Conservation (phyloP, 2,113 vertebrate genomes). For the Eublepharis macularius region DNA sequence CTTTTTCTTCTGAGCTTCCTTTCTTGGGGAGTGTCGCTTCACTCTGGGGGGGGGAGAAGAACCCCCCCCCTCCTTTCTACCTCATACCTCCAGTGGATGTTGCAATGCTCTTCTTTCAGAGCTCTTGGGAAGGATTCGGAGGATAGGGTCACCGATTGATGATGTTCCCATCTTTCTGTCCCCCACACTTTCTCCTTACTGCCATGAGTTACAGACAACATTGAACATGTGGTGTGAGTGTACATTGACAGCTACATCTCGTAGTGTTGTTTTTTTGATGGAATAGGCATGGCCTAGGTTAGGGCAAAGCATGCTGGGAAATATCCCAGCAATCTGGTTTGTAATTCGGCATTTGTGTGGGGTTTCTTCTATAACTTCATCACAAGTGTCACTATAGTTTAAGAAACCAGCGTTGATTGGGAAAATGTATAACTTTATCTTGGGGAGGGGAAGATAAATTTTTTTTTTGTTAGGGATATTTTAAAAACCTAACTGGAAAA, state of each 20-base stretch:
- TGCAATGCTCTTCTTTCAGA: slow-evolving; percentile 12
- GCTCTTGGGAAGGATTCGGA: background rate
- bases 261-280: background rate
- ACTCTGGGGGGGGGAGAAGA: background rate
- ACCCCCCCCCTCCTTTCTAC: slow-evolving; percentile 1
- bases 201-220: slow-evolving; percentile 8
- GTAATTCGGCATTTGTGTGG: background rate
- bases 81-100: slow-evolving; percentile 20
- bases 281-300: background rate
- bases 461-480: slow-evolving; percentile 41
- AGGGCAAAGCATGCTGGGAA: background rate
- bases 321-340: background rate
- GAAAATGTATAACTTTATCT: slow-evolving; percentile 62
- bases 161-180: slow-evolving; percentile 17
- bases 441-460: slow-evolving; percentile 38
- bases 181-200: background rate
- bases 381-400: slow-evolving; percentile 38
- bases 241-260: background rate
- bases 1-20: background rate
- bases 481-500: slow-evolving; percentile 55
- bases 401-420: slow-evolving; percentile 31
- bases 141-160: background rate
- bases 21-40: background rate
- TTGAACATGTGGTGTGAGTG: background rate
- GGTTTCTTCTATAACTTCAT: background rate